These are phyloP conservation scores for Meloidogyne exigua DNA, from an alignment of 1,140 invertebrate species.

Conservation along the genomic window DNA sequence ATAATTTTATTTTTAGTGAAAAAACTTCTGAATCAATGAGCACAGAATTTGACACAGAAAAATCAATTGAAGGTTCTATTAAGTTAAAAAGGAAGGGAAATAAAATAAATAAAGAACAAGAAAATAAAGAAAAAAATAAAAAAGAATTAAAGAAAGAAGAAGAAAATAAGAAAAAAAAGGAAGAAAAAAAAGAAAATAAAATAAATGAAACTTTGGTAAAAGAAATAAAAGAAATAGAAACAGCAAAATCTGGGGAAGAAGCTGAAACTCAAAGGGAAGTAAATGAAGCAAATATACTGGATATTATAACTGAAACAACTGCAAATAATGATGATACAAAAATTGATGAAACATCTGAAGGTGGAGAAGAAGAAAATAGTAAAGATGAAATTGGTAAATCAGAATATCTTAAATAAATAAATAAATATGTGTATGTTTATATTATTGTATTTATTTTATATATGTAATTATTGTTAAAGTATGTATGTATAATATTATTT, in stretches of 20 bases:
- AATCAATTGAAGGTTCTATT: background rate
- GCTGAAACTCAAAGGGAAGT: background rate
- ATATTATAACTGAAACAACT: background rate
- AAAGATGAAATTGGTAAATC: background rate
- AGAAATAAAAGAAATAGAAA: background rate
- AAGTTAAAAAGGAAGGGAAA: background rate
- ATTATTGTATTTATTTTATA: background rate
- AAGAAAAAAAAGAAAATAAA: background rate
- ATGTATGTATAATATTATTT: too few species aligned
- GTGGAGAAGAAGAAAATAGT: background rate
- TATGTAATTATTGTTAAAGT: too few species aligned
- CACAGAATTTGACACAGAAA: background rate
- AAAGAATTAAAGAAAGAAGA: background rate
- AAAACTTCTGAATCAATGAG: background rate
- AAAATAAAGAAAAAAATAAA: background rate
- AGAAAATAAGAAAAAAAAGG: background rate
- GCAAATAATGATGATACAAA: background rate
- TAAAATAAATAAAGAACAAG: background rate
- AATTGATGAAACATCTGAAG: background rate
- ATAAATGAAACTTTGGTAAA: background rate
- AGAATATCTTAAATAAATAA: background rate
- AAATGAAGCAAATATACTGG: background rate
- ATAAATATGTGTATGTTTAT: background rate
- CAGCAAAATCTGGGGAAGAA: background rate
- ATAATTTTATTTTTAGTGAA: background rate